Conservation (phyloP, 2,797 vertebrate genomes). For the Sebastes goodei region DNA sequence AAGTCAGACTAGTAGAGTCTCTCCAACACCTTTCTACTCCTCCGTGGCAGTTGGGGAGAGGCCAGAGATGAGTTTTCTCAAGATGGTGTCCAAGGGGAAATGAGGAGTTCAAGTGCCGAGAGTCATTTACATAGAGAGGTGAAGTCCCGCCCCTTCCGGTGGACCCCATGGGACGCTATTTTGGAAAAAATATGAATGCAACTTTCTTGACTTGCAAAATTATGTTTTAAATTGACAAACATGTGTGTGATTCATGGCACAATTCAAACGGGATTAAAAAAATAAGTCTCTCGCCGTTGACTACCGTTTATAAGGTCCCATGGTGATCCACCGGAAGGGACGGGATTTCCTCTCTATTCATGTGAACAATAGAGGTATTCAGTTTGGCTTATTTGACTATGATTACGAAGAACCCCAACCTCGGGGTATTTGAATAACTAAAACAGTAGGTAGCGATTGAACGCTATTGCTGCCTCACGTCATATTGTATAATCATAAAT, state of each 20-base stretch:
- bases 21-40: background rate
- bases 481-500: too few relatives aligned
- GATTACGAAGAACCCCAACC: background rate
- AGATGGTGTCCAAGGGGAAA: background rate
- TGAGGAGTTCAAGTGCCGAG: background rate
- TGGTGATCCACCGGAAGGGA: too few relatives aligned
- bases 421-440: background rate
- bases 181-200: too few relatives aligned
- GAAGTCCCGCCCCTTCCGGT: too few relatives aligned
- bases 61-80: conserved; percentile 14
- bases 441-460: background rate
- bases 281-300: too few relatives aligned
- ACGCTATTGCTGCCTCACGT: background rate
- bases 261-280: too few relatives aligned
- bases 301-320: too few relatives aligned
- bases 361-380: background rate
- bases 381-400: background rate
- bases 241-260: too few relatives aligned
- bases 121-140: background rate
- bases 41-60: background rate
- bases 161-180: too few relatives aligned
- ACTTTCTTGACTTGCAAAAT: too few relatives aligned
- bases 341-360: too few relatives aligned
- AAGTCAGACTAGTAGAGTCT: conserved; percentile 7
- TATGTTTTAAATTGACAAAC: too few relatives aligned